Conservation (phyloP, 64 coral and sea anemone genomes). For the Stylophora pistillata region DNA sequence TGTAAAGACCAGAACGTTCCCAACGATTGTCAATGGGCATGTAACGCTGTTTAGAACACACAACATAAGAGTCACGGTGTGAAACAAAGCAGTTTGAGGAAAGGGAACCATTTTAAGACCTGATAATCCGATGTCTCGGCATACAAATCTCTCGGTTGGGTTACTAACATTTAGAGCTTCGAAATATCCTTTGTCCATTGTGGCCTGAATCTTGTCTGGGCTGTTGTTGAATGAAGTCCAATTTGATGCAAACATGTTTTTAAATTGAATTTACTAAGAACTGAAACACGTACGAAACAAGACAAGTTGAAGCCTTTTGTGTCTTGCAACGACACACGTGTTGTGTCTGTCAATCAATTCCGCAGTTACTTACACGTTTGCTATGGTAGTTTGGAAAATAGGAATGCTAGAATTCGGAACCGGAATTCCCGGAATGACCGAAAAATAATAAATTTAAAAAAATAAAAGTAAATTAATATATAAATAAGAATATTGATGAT, state of each 20-base stretch:
- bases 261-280: not conserved
- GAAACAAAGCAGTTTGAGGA: not conserved
- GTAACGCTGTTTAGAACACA: slow-evolving; percentile 40
- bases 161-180: not conserved
- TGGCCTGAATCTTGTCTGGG: not conserved
- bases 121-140: not conserved
- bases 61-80: not conserved
- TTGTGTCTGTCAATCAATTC: no score
- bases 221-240: not conserved
- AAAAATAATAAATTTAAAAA: no score
- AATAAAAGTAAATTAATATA: no score
- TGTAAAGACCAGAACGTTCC: slow-evolving; percentile 28
- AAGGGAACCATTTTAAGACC: slow-evolving; percentile 29
- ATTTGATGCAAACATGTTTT: not conserved
- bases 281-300: no score
- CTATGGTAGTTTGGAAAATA: no score
- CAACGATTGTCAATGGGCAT: slow-evolving; percentile 25
- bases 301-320: no score
- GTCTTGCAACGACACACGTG: no score
- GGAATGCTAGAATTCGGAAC: no score
- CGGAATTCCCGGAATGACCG: no score
- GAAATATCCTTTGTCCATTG: not conserved
- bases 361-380: not conserved
- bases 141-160: not conserved
- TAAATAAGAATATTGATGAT: no score